Base-by-base conservation (phyloP, 2,797 vertebrate genomes). In the Poeciliopsis paucimaculata region DNA sequence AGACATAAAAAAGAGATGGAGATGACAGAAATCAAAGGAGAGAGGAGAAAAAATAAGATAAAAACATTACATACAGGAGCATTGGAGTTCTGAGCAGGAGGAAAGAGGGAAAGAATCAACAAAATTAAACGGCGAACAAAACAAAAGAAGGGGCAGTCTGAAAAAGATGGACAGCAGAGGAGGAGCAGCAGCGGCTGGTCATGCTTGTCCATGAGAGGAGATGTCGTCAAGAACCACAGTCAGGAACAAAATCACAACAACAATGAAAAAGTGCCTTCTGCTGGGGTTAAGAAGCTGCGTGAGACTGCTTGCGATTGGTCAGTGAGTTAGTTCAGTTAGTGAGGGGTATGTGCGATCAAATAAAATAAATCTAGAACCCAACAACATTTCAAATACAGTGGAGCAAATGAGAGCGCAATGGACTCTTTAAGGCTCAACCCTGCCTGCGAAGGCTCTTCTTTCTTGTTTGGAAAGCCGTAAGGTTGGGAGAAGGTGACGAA, bases 21-120 rank as follows among this genome's bases (percentile, higher is more conserved):
- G 94, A 94, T 90, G 91, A 94, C 81, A 73, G 23, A 94, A 95
- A 95, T 91, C 0, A 86, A 93, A 93, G 89, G 90, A 94, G 94
- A 95, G 93, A 95, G 91, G 86, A 92, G 92, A 92, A 93, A 80
- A 95, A 91, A 90, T 88, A 95, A 93, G 91, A 93, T 91, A 91
- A 94, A 94, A 95, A 95, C 94, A 94, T 95, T 96, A 95, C 94
- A 95, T 92, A 95, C 89, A 94, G 93, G 92, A 93, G 92, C 87
- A 89, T 41, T 90, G 89, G 86, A 86, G 90, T 84, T 91, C 92
- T 92, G 85, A 94, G 94, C 95, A 81, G 86, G 85, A 91, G 90
- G 94, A 95, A 75, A 95, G 90, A 95, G 91, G 90, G 85, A 91
- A 78, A 87, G 93, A 94, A 93, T 88, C 90, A 85, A 92, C 91